Conservation (phyloP, 2,888 invertebrate genomes). For the Chydorus sphaericus region DNA sequence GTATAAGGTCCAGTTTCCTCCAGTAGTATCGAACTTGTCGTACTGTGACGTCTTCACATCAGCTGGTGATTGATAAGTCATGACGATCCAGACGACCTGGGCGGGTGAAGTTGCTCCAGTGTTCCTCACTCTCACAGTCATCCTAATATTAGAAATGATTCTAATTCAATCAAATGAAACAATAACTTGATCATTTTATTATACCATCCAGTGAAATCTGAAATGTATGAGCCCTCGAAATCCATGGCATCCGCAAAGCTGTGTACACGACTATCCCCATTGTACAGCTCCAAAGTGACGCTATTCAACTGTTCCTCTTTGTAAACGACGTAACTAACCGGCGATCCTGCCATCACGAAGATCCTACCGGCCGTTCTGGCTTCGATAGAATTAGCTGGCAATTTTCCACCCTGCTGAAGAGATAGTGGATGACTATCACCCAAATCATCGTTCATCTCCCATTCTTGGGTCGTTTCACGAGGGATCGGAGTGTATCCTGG, state of each 20-base stretch:
- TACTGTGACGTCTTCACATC: neutral
- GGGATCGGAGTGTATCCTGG: neutral
- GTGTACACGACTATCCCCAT: neutral
- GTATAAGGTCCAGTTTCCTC: slow-evolving; percentile 3
- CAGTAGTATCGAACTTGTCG: neutral
- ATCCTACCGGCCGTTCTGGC: slow-evolving; percentile 3
- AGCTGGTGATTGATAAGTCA: slow-evolving; percentile 3
- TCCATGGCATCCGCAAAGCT: neutral
- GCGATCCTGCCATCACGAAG: neutral
- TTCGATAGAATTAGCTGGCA: neutral
- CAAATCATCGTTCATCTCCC: neutral
- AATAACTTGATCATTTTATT: too few species aligned
- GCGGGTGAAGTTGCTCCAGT: slow-evolving; percentile 5
- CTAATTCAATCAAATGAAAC: too few species aligned
- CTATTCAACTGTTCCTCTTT: neutral
- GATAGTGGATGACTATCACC: neutral
- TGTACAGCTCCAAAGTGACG: neutral
- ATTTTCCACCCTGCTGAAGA: neutral
- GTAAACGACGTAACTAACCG: neutral
- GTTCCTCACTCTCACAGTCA: slow-evolving; percentile 6
- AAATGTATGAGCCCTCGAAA: neutral
- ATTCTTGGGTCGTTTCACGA: neutral
- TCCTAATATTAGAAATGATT: too few species aligned
- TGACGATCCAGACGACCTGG: slow-evolving; percentile 1
- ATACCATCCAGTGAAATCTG: slow-evolving; percentile 10